Conservation (phyloP, 2,888 invertebrate genomes). For the Dinocampus coccinellae region DNA sequence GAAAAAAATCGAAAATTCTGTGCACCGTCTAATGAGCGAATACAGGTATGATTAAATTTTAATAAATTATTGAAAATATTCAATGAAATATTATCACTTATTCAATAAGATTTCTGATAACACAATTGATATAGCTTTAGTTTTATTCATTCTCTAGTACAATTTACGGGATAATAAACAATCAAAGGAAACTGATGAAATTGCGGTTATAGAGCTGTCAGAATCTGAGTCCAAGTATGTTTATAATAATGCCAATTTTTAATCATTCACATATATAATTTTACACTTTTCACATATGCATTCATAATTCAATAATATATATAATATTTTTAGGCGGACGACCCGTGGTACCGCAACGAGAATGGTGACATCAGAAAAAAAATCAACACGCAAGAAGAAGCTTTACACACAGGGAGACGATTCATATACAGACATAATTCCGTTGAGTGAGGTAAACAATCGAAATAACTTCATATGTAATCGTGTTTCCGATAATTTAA, state of each 20-base stretch:
- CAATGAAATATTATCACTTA: too few species aligned
- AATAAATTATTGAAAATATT: too few species aligned
- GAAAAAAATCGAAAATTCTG: conserved; percentile 45
- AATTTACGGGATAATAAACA: conserved; percentile 25
- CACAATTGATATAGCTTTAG: background rate
- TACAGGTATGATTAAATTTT: background rate
- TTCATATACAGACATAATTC: background rate
- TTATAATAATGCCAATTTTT: too few species aligned
- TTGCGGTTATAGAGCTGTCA: conserved; percentile 55
- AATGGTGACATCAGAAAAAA: conserved; percentile 44
- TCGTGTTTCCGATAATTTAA: background rate
- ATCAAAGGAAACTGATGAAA: conserved; percentile 37
- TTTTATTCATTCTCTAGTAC: background rate
- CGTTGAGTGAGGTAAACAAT: background rate
- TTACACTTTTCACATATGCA: background rate
- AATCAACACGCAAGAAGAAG: conserved; percentile 50
- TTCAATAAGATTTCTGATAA: background rate
- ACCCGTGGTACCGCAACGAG: conserved; percentile 38
- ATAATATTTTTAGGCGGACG: conserved; percentile 39
- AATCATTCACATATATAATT: too few species aligned
- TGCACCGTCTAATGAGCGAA: conserved; percentile 31
- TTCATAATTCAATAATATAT: background rate
- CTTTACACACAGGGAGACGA: conserved; percentile 2
- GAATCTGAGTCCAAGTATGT: conserved; percentile 58
- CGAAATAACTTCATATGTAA: background rate